Conservation (phyloP, 2,888 invertebrate species). For the Bimastos eiseni region DNA sequence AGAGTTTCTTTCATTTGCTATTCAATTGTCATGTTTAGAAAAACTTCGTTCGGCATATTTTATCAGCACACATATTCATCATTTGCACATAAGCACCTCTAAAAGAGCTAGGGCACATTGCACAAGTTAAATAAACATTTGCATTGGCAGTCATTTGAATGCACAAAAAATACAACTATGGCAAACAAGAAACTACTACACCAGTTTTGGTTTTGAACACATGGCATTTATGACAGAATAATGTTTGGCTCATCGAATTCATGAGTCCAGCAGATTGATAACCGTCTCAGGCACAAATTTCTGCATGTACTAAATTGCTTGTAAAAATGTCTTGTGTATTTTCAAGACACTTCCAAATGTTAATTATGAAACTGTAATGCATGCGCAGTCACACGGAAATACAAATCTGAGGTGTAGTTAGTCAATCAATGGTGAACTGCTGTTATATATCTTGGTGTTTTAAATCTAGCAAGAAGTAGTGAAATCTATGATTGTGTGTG, state of each 20-base stretch:
- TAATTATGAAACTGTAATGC: not conserved
- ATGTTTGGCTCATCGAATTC: not conserved
- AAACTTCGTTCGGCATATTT: not conserved
- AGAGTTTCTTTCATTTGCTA: not conserved
- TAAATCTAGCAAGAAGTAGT: not conserved
- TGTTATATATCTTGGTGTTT: not conserved
- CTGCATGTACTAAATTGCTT: not conserved
- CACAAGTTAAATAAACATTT: too few relatives aligned
- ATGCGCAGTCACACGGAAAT: not conserved
- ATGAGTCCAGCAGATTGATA: not conserved
- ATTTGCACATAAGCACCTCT: too few relatives aligned
- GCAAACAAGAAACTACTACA: not conserved
- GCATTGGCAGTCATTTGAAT: too few relatives aligned
- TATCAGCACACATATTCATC: too few relatives aligned
- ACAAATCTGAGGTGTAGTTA: not conserved
- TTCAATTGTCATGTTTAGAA: not conserved
- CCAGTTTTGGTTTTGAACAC: not conserved
- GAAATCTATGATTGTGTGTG: too few relatives aligned
- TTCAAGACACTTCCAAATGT: not conserved
- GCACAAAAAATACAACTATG: too few relatives aligned
- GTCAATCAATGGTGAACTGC: not conserved
- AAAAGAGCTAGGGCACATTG: too few relatives aligned
- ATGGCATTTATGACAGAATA: not conserved
- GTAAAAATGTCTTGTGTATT: not conserved
- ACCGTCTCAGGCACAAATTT: not conserved